phyloP scores from a whole-genome alignment of 2,113 vertebrate species.

The Anhinga rufa region DNA sequence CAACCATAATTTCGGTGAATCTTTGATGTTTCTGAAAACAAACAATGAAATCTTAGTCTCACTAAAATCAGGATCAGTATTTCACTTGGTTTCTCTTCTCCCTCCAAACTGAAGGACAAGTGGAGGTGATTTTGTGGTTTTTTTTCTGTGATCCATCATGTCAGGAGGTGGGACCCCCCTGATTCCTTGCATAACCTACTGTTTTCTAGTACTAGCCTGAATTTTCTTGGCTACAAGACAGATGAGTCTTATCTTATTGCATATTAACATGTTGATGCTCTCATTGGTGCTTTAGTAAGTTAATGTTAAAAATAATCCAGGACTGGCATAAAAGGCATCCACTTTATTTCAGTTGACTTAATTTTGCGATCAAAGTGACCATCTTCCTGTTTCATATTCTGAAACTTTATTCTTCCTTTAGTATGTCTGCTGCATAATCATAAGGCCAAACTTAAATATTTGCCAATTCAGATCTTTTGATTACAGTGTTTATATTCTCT shows the following conservation, averaged over 20 bases:
- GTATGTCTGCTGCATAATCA: neutral
- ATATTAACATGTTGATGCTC: neutral
- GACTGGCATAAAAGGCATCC: neutral
- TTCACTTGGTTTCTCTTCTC: neutral
- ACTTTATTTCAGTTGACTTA: neutral
- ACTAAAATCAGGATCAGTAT: neutral
- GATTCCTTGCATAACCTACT: neutral
- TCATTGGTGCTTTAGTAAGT: neutral
- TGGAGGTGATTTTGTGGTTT: neutral
- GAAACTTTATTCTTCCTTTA: neutral
- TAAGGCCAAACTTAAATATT: neutral
- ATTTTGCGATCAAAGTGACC: neutral
- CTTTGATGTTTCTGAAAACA: neutral
- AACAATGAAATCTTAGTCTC: neutral
- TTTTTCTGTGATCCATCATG: neutral
- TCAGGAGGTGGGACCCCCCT: neutral
- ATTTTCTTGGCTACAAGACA: neutral
- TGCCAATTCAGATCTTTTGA: neutral
- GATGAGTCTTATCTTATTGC: neutral
- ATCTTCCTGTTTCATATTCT: neutral
- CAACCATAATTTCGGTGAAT: neutral
- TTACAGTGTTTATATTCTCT: neutral
- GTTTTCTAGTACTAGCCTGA: neutral
- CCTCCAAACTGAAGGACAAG: neutral
- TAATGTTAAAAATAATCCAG: neutral